Conservation (phyloP, 2,113 vertebrate genomes). For the Deroptyus accipitrinus region DNA sequence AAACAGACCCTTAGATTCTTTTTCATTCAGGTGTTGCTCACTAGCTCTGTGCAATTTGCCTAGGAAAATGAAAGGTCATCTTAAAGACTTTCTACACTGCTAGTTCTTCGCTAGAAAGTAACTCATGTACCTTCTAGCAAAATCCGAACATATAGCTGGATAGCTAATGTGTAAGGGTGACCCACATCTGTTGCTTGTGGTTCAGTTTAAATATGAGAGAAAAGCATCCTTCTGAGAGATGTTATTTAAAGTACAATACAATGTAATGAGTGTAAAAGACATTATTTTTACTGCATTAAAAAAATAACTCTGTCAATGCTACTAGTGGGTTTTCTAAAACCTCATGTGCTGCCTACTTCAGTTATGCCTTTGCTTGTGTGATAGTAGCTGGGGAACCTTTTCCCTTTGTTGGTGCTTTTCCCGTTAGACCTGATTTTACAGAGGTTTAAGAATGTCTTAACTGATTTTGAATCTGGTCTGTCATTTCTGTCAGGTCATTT, state of each 20-base stretch:
- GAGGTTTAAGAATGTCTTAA: not conserved
- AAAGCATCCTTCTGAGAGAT: not conserved
- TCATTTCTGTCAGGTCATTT: not conserved
- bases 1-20: not conserved
- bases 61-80: not conserved
- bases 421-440: not conserved
- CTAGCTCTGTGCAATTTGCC: not conserved
- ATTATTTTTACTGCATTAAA: not conserved
- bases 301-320: not conserved
- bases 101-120: not conserved
- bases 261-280: not conserved
- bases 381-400: not conserved
- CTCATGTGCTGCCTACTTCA: not conserved
- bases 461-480: not conserved
- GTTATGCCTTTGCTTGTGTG: not conserved
- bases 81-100: not conserved
- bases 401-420: not conserved
- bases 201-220: not conserved
- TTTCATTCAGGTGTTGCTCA: not conserved
- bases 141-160: not conserved
- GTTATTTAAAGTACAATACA: not conserved
- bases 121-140: not conserved
- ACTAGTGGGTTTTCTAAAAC: not conserved
- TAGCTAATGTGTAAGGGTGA: not conserved
- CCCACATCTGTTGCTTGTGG: not conserved